Base-by-base conservation (phyloP, 2,113 vertebrate species). In the Parus major region DNA sequence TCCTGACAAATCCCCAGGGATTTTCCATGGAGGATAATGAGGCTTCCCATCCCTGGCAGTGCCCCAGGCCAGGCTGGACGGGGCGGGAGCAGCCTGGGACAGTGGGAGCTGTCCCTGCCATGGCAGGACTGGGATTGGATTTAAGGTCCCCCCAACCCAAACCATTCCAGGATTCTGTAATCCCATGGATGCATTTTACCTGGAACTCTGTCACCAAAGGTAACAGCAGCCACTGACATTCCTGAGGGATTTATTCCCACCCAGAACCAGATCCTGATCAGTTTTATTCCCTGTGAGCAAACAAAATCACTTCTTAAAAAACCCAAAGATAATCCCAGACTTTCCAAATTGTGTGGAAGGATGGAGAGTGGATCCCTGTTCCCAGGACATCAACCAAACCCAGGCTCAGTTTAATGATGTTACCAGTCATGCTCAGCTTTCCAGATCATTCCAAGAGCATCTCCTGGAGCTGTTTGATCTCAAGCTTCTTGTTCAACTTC, bases 401-500 rank as follows among this genome's bases (percentile, higher is more conserved):
- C 82, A 50, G 90, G 21, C 76, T 90, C 69, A 44, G 15, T 41
- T 73, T 81, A 44, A 78, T 23, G 63, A 42, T 31, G 52, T 24
- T 47, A 46, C 39, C 80, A 71, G 31, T 5, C 79, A 41, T 6
- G 78, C 64, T 81, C 11, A 29, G 75, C 78, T 81, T 59, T n/a
- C 92, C 87, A 50, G 41, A 60, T 7, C 52, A 61, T 29, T 82
- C 66, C 41, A 49, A 64, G 36, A 64, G 24, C 55, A 82, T 31
- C 82, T 29, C 15, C 68, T 52, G 63, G 52, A 71, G n/a, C 44
- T 66, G 50, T 82, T 87, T 94, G 39, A 93, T 86, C 69, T 82
- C 46, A 12, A 44, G 29, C 50, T 78, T 56, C 83, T 56, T 36
- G 70, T 84, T 78, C 76, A 41, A 2, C n/a, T 39, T 29, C 53